A percentile compares a stretch with the other conserved stretches of the same genome.
These are phyloP conservation scores for Sycophila sp. DNA, from an alignment of 1,140 invertebrate species.

Conservation along the genomic window DNA sequence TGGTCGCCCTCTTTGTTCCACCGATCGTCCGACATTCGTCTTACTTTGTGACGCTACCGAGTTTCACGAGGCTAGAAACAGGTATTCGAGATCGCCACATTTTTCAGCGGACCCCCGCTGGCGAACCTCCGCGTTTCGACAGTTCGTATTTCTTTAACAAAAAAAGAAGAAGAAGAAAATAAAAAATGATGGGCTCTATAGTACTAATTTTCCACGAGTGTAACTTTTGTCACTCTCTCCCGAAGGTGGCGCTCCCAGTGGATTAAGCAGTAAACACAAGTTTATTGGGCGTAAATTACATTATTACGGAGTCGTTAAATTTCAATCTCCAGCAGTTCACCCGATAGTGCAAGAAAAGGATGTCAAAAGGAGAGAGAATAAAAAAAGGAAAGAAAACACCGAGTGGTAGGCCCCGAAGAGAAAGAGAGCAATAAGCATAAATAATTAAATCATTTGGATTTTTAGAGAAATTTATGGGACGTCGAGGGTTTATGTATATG, in stretches of 20 bases:
- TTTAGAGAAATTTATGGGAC: conserved; percentile 21
- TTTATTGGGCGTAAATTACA: conserved; percentile 32
- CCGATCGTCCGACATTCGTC: conserved; percentile 45
- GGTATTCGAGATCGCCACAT: conserved; percentile 1
- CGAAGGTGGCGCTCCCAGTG: no score
- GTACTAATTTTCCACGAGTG: neutral
- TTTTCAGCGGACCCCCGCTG: conserved; percentile 1
- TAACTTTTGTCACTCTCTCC: conserved; percentile 8
- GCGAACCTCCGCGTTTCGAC: no score
- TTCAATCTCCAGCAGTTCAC: conserved; percentile 28
- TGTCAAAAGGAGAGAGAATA: neutral
- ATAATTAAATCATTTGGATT: conserved; percentile 27
- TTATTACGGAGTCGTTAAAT: conserved; percentile 31
- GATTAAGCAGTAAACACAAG: conserved; percentile 22
- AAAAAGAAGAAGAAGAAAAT: no score
- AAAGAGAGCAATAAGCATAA: conserved; percentile 29
- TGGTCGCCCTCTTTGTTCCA: conserved; percentile 43
- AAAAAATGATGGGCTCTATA: no score
- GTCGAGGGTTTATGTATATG: no score
- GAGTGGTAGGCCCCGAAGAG: neutral
- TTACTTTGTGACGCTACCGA: conserved; percentile 57
- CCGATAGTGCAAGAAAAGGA: neutral
- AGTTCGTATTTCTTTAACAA: no score
- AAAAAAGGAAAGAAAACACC: neutral
- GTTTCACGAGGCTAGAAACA: neutral